Conservation (phyloP, 2,113 vertebrate genomes). For the Paradisaea rubra region DNA sequence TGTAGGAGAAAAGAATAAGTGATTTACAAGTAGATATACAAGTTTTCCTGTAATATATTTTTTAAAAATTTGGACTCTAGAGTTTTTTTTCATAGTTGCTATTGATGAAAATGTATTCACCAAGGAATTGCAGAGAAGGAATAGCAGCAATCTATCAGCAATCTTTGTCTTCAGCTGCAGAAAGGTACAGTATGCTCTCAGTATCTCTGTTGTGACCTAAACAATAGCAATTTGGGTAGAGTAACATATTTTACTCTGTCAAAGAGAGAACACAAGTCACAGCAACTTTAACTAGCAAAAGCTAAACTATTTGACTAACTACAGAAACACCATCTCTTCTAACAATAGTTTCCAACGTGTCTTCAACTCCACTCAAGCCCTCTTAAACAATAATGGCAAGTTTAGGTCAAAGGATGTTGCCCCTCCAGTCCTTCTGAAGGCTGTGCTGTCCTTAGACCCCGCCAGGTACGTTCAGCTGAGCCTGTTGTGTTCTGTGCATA, state of each 20-base stretch:
- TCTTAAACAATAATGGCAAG: not conserved
- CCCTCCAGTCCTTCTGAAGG: not conserved
- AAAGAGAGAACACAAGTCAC: not conserved
- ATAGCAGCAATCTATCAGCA: slow-evolving; percentile 4
- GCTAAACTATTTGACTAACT: not conserved
- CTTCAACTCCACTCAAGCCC: not conserved
- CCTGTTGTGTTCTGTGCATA: not conserved
- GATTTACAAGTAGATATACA: slow-evolving; percentile 8
- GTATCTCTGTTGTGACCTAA: not conserved
- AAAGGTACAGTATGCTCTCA: not conserved
- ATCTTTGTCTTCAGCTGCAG: slow-evolving; percentile 2
- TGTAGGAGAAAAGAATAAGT: not conserved
- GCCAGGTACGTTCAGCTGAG: not conserved
- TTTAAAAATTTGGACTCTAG: not conserved
- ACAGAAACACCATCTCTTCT: not conserved
- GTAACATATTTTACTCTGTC: not conserved
- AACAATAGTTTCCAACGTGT: not conserved
- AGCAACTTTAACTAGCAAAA: not conserved
- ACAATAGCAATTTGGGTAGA: not conserved
- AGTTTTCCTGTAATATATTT: slow-evolving; percentile 24
- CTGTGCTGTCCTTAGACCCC: not conserved
- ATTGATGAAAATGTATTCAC: not conserved
- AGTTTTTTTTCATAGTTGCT: not conserved
- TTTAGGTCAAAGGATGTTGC: not conserved
- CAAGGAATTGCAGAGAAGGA: slow-evolving; percentile 5